A percentile compares a stretch with the other conserved stretches of the same genome.
Evolutionary conservation across 2,113 vertebrate species (phyloP).

Genomic region (Gopherus flavomarginatus): DNA sequence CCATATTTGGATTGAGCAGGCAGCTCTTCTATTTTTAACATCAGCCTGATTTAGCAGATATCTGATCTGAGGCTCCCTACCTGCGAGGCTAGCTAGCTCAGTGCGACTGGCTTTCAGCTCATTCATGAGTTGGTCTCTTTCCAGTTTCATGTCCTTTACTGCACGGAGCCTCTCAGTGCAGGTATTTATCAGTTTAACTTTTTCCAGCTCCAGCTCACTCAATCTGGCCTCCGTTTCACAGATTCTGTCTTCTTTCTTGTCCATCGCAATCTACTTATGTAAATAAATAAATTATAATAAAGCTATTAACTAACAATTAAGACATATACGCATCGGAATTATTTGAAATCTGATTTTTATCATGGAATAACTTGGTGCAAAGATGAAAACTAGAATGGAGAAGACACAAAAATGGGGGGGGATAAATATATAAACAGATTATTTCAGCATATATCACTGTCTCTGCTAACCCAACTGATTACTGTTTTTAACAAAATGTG

Average conservation of each 20-base stretch:
- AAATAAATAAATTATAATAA: neutral
- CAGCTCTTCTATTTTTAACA: constrained; percentile 60
- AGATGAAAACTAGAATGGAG: neutral
- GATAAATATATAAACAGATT: neutral
- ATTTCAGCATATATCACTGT: neutral
- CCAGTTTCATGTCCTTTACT: constrained; percentile 75
- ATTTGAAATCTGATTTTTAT: neutral
- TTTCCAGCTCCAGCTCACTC: constrained; percentile 79
- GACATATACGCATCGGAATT: neutral
- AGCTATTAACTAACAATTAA: neutral
- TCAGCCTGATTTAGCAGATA: neutral
- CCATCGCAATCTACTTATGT: constrained; percentile 61
- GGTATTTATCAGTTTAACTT: constrained; percentile 71
- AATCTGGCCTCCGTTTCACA: constrained; percentile 73
- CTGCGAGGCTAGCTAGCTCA: constrained; percentile 77
- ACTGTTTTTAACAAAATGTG: neutral
- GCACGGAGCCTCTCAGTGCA: constrained; percentile 72
- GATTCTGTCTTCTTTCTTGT: constrained; percentile 77
- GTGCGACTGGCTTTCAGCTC: constrained; percentile 74
- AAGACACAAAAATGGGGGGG: neutral
- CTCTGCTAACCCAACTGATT: neutral
- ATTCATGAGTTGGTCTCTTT: constrained; percentile 78
- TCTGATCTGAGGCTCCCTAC: constrained; percentile 61
- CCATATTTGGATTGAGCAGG: neutral
- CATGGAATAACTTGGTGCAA: neutral